Evolutionary conservation across 2,888 invertebrate genomes (phyloP).

Genomic region (Emmelina monodactyla): DNA sequence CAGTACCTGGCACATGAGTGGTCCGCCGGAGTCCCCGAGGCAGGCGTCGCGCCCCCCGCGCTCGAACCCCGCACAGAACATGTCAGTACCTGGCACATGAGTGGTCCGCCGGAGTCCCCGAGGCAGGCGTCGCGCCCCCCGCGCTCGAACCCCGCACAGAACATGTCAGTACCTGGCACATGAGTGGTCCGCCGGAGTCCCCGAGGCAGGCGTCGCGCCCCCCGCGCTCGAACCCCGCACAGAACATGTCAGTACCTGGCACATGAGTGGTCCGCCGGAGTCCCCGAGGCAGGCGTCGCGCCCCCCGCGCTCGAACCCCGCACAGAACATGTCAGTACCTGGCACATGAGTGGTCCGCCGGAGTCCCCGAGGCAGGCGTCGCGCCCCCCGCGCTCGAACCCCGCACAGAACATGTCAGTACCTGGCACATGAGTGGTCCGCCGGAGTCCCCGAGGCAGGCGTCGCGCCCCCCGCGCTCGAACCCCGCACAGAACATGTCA

Average conservation of each 20-base stretch:
- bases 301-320: slow-evolving; percentile 80
- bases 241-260: slow-evolving; percentile 87
- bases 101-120: slow-evolving; percentile 81
- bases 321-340: slow-evolving; percentile 88
- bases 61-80: slow-evolving; percentile 84
- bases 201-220: slow-evolving; percentile 83
- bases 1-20: slow-evolving; percentile 81
- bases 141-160: slow-evolving; percentile 81
- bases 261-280: slow-evolving; percentile 82
- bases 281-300: slow-evolving; percentile 83
- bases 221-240: slow-evolving; percentile 81
- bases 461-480: slow-evolving; percentile 80
- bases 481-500: slow-evolving; percentile 87
- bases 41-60: slow-evolving; percentile 83
- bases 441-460: slow-evolving; percentile 84
- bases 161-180: slow-evolving; percentile 87
- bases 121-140: slow-evolving; percentile 83
- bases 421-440: slow-evolving; percentile 81
- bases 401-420: slow-evolving; percentile 89
- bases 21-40: slow-evolving; percentile 82
- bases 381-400: slow-evolving; percentile 78
- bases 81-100: slow-evolving; percentile 84
- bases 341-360: slow-evolving; percentile 81
- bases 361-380: slow-evolving; percentile 85
- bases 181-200: slow-evolving; percentile 81